Evolutionary conservation across 2,797 vertebrate species (phyloP), one percentile per base, ranked within the genome.

Genomic region (Chlorospingus semifuscus): DNA sequence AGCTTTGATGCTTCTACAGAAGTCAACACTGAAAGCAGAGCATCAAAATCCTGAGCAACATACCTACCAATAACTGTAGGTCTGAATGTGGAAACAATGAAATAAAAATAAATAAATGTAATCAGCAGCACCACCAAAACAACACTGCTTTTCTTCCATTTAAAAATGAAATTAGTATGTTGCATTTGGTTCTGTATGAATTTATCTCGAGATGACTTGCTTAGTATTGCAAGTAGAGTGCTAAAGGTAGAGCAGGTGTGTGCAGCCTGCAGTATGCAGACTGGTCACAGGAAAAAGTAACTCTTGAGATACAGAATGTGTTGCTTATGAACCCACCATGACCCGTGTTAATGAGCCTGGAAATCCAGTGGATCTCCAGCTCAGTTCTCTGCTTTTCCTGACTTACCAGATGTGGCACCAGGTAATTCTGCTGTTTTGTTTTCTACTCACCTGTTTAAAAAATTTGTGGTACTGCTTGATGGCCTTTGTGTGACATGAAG

Each of bases 391-490:
- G 37, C 30, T 87, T 57, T 60, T 78, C 37, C 12, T 55, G 30
- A 22, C 5, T 29, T 52, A 26, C 0, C 0, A 0, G 16, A 12
- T 11, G 15, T 42, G 21, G 4, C 12, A 7, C 2, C 8, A 18
- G 15, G 12, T 37, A 68, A 5, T 37, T 69, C 63, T 50, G 23
- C 59, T 55, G n/a, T 75, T 64, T 60, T 91, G 30, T 66, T 14
- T 85, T 11, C 20, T 69, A 8, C 7, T 65, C 63, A 11, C 4
- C 8, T 76, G 0, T 78, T 50, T 47, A 44, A 72, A 72, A 76
- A 46, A 42, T 22, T 14, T 11, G 55, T 36, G 8, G 9, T 53
- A 8, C 8, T 66, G 34, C 34, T 66, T 84, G 12, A 23, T 60
- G 53, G n/a, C 21, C 22, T 77, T 60, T 19, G 8, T 52, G n/a